These are phyloP conservation scores for Sycobia sp. DNA, from an alignment of 1,140 invertebrate genomes.

Conservation along the genomic window DNA sequence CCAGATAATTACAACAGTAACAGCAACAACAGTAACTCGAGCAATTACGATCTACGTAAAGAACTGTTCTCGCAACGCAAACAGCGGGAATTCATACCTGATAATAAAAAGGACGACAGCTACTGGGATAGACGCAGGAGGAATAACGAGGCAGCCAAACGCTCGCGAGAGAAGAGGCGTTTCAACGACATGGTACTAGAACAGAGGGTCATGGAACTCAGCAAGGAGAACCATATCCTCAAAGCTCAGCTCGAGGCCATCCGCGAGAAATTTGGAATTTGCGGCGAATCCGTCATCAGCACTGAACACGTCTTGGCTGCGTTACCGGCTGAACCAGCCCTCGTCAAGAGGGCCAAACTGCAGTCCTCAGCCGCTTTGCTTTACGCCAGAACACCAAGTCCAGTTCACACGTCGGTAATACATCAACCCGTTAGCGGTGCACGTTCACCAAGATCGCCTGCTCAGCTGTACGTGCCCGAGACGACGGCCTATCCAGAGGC, in stretches of 20 bases:
- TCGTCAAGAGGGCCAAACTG: conserved; percentile 81
- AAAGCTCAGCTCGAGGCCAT: conserved; percentile 91
- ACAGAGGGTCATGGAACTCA: conserved; percentile 89
- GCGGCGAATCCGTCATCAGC: conserved; percentile 82
- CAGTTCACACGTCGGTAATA: conserved; percentile 72
- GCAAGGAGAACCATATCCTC: conserved; percentile 92
- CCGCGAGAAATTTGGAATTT: conserved; percentile 91
- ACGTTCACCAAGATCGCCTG: conserved; percentile 55
- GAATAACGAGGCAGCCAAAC: conserved; percentile 95
- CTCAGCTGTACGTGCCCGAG: conserved; percentile 52
- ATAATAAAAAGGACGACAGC: conserved; percentile 95
- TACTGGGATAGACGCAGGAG: conserved; percentile 95
- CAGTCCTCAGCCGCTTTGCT: conserved; percentile 55
- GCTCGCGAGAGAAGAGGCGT: conserved; percentile 91
- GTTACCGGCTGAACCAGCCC: conserved; percentile 80
- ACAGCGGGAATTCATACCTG: conserved; percentile 94
- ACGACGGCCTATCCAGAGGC: conserved; percentile 51
- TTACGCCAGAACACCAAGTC: conserved; percentile 67
- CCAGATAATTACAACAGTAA: conserved; percentile 41
- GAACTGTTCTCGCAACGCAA: conserved; percentile 86
- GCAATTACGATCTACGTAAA: conserved; percentile 69
- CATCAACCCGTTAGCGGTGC: conserved; percentile 63
- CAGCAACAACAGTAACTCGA: conserved; percentile 37
- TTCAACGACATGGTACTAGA: conserved; percentile 97
- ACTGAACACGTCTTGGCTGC: conserved; percentile 86